Percentiles rank a stretch among this genome's conserved stretches.
Evolutionary conservation across 2,888 invertebrate genomes (phyloP).

Genomic region (Pachycephus smyrnensis): DNA sequence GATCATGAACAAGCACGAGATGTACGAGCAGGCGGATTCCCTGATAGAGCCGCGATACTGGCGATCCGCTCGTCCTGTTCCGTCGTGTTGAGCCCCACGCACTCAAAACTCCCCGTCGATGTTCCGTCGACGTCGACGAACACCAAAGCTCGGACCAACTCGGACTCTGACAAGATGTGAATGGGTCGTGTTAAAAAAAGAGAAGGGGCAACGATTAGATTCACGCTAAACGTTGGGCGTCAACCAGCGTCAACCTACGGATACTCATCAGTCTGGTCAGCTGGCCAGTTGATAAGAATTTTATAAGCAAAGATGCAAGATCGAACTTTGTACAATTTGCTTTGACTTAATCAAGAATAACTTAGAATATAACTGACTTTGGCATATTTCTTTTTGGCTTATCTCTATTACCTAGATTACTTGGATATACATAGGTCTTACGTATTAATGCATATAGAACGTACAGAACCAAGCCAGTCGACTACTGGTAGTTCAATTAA

Average conservation of each 20-base stretch:
- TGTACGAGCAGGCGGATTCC: conserved; percentile 34
- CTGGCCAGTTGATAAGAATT: not conserved
- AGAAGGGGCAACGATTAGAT: not conserved
- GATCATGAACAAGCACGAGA: conserved; percentile 23
- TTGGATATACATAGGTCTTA: not conserved
- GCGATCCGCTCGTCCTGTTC: not conserved
- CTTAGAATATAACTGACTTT: not conserved
- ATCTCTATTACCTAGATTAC: not conserved
- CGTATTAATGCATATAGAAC: not conserved
- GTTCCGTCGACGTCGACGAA: not conserved
- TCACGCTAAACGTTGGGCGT: not conserved
- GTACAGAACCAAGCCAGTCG: not conserved
- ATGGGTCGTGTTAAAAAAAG: not conserved
- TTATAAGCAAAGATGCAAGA: not conserved
- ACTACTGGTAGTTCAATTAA: not conserved
- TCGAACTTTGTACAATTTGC: not conserved
- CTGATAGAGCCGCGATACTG: conserved; percentile 28
- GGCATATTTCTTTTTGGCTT: not conserved
- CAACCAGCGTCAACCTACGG: not conserved
- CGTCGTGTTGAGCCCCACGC: not conserved
- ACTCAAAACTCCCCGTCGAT: not conserved
- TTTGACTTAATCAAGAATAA: not conserved
- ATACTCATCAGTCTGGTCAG: not conserved
- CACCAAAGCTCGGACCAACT: not conserved
- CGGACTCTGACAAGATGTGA: conserved; percentile 5